Evolutionary conservation across 2,888 invertebrate genomes (phyloP).

Genomic region (Myopa testacea): DNA sequence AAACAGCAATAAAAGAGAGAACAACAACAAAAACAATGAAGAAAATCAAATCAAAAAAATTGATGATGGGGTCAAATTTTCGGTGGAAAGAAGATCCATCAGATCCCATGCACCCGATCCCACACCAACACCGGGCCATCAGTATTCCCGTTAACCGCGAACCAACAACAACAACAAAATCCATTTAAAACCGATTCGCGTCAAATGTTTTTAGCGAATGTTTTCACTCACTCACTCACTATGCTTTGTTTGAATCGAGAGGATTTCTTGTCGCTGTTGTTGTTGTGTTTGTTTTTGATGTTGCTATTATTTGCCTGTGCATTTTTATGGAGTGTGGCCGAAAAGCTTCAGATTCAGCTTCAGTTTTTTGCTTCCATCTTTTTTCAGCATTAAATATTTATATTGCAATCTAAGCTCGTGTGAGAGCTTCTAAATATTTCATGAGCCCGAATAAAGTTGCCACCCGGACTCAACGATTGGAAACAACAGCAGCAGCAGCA

Average conservation of each 20-base stretch:
- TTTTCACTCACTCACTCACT: background rate
- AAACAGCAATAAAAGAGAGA: no score
- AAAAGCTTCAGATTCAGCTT: slow-evolving; percentile 41
- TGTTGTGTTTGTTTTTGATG: background rate
- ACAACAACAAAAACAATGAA: no score
- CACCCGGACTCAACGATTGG: background rate
- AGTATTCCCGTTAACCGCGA: background rate
- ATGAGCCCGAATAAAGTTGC: slow-evolving; percentile 45
- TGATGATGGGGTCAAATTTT: background rate
- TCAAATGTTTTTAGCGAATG: slow-evolving; percentile 30
- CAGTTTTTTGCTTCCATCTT: background rate
- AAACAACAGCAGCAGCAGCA: slow-evolving; percentile 10
- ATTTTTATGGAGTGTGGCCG: slow-evolving; percentile 39
- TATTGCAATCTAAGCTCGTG: slow-evolving; percentile 69
- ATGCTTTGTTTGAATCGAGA: background rate
- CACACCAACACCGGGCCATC: background rate
- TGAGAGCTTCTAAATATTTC: slow-evolving; percentile 68
- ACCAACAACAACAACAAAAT: background rate
- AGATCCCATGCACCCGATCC: background rate
- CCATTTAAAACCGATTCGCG: slow-evolving; percentile 20
- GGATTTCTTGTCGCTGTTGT: background rate
- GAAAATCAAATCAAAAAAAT: background rate
- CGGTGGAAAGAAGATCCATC: background rate
- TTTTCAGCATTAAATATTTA: slow-evolving; percentile 65
- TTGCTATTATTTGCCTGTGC: background rate